phyloP scores from a whole-genome alignment of 2,113 vertebrate species.

The Calyptommatus sinebrachiatus region DNA sequence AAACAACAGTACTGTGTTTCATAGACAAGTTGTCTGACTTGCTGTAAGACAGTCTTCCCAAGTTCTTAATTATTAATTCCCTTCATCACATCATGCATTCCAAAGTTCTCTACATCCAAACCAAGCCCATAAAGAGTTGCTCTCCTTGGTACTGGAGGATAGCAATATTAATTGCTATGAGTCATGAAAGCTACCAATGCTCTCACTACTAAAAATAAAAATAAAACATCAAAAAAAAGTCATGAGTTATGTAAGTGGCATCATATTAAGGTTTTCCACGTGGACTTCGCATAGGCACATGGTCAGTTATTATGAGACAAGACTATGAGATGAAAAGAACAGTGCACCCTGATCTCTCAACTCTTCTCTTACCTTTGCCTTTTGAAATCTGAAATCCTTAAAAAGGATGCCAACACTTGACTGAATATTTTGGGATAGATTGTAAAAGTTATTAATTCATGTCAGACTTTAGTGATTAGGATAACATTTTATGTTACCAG shows the following conservation, averaged over 20 bases:
- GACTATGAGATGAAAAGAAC: too few relatives aligned
- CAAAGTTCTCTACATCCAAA: neutral
- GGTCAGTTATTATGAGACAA: too few relatives aligned
- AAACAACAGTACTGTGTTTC: neutral
- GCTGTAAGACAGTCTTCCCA: neutral
- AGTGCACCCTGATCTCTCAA: too few relatives aligned
- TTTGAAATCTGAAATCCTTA: neutral
- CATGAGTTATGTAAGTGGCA: too few relatives aligned
- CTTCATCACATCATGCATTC: neutral
- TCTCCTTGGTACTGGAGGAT: neutral
- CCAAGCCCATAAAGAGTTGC: neutral
- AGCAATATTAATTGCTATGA: too few relatives aligned
- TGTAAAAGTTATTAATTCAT: neutral
- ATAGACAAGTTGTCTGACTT: neutral
- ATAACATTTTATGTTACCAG: neutral
- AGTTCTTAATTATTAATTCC: neutral
- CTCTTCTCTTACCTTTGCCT: too few relatives aligned
- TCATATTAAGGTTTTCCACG: too few relatives aligned
- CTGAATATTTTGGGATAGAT: neutral
- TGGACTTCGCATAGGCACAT: too few relatives aligned
- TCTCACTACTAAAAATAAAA: too few relatives aligned
- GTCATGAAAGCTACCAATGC: too few relatives aligned
- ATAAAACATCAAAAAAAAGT: too few relatives aligned
- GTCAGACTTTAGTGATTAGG: neutral
- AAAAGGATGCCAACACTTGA: neutral